These are phyloP conservation scores for Antechinus flavipes DNA, from an alignment of 2,113 vertebrate genomes.

Conservation along the genomic window DNA sequence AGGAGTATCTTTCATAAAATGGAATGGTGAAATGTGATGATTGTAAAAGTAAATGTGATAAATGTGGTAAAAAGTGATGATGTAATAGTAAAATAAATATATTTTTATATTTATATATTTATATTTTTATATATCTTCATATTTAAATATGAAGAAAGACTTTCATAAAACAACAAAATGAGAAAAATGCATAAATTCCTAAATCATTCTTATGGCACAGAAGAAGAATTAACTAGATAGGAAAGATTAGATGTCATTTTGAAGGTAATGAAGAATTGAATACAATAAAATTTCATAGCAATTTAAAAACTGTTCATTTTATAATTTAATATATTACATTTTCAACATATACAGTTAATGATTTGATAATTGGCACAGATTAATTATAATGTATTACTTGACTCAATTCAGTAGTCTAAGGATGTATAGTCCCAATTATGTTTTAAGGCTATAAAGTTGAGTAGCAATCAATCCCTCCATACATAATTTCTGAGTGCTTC, in stretches of 20 bases:
- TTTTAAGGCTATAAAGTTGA: neutral
- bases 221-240: neutral
- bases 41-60: too few species aligned
- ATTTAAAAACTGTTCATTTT: neutral
- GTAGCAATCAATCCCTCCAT: neutral
- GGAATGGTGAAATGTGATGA: neutral
- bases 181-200: neutral
- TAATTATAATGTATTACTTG: neutral
- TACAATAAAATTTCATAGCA: conserved; percentile 3
- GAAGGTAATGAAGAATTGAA: neutral
- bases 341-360: neutral
- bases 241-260: conserved; percentile 1
- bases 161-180: conserved; percentile 1
- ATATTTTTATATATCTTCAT: too few species aligned
- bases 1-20: neutral
- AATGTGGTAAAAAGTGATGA: neutral
- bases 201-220: neutral
- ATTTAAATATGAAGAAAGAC: neutral
- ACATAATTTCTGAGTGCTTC: neutral
- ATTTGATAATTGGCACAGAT: neutral
- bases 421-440: neutral
- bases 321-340: conserved; percentile 28
- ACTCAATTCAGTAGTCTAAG: conserved; percentile 7
- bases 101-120: neutral
- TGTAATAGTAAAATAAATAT: neutral